A percentile compares a stretch with the other conserved stretches of the same genome.
Conservation (phyloP, 2,797 vertebrate species). For the Vespertilio murinus region DNA sequence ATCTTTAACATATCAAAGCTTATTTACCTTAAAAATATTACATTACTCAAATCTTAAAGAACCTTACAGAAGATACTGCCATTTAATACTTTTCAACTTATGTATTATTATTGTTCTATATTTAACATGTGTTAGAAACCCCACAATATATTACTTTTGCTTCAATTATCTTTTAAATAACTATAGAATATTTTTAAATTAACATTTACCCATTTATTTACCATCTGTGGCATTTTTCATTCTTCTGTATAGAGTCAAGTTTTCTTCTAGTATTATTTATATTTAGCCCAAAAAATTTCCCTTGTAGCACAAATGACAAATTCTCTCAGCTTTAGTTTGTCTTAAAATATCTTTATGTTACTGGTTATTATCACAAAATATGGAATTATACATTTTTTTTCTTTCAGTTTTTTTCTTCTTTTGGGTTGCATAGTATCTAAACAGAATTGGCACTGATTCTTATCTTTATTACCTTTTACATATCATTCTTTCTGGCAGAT, state of each 20-base stretch:
- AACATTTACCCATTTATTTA: not conserved
- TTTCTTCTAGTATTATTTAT: not conserved
- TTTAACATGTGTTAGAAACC: not conserved
- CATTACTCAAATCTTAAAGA: not conserved
- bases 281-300: not conserved
- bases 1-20: not conserved
- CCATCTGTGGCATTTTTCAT: not conserved
- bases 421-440: not conserved
- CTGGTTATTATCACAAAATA: not conserved
- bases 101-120: not conserved
- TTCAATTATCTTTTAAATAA: not conserved
- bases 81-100: not conserved
- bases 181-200: not conserved
- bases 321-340: not conserved
- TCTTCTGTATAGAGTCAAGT: not conserved
- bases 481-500: not conserved
- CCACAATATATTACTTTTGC: not conserved
- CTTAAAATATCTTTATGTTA: not conserved
- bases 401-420: not conserved
- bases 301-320: not conserved
- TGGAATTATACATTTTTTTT: not conserved
- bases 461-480: not conserved
- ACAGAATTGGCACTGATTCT: not conserved
- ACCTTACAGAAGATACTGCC: not conserved
- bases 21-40: constrained; percentile 1